phyloP scores from a whole-genome alignment of 2,888 invertebrate genomes.

The Oligia fasciuncula region DNA sequence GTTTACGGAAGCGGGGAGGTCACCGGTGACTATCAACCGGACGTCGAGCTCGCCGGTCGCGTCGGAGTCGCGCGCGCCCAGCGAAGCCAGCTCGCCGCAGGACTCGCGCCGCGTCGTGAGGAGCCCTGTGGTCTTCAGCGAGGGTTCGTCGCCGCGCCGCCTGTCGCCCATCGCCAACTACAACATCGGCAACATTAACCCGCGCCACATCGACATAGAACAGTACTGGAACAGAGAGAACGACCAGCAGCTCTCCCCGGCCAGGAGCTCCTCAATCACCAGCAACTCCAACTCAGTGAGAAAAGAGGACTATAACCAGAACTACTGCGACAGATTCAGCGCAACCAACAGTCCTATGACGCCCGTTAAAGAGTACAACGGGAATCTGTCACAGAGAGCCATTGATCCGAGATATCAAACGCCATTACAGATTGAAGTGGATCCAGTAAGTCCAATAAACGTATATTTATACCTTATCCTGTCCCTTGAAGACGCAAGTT shows the following conservation, averaged over 20 bases:
- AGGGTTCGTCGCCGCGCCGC: slow-evolving; percentile 83
- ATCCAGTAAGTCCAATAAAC: slow-evolving; percentile 90
- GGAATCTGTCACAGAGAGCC: slow-evolving; percentile 79
- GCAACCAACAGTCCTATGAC: slow-evolving; percentile 82
- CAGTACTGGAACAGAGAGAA: slow-evolving; percentile 83
- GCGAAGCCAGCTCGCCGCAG: slow-evolving; percentile 74
- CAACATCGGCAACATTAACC: slow-evolving; percentile 89
- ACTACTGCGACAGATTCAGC: slow-evolving; percentile 84
- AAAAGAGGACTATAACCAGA: slow-evolving; percentile 86
- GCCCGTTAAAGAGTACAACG: slow-evolving; percentile 81
- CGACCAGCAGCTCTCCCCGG: slow-evolving; percentile 78
- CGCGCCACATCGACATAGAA: slow-evolving; percentile 86
- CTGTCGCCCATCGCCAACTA: slow-evolving; percentile 87
- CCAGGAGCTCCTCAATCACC: slow-evolving; percentile 77
- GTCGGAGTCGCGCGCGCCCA: slow-evolving; percentile 57
- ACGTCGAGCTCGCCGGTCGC: slow-evolving; percentile 82
- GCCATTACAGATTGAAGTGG: slow-evolving; percentile 92
- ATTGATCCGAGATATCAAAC: slow-evolving; percentile 83
- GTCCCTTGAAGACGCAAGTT: slow-evolving; percentile 62
- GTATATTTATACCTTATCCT: slow-evolving; percentile 65
- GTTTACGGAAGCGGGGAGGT: slow-evolving; percentile 72
- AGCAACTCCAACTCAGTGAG: slow-evolving; percentile 80
- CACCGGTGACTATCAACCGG: slow-evolving; percentile 78
- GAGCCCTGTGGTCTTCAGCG: slow-evolving; percentile 87
- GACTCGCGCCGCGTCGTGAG: slow-evolving; percentile 79